phyloP scores from a whole-genome alignment of 1,140 invertebrate genomes.

The Bradysia coprophila region DNA sequence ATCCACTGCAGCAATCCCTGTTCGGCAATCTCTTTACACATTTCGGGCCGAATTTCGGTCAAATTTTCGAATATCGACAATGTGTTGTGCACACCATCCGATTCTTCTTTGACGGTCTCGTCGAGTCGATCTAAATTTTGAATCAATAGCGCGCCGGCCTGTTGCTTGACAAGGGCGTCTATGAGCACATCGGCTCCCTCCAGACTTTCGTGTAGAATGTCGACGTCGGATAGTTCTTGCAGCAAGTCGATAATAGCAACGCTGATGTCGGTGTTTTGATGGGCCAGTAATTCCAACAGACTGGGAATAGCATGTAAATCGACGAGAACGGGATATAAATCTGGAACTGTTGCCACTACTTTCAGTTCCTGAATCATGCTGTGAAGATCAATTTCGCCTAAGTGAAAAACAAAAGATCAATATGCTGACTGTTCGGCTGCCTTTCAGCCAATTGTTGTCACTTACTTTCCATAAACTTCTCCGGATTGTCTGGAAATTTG shows the following conservation, averaged over 20 bases:
- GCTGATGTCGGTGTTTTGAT: slow-evolving; percentile 92
- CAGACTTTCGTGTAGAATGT: slow-evolving; percentile 80
- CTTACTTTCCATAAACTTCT: slow-evolving; percentile 99
- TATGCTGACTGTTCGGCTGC: too few relatives aligned
- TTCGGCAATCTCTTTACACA: slow-evolving; percentile 64
- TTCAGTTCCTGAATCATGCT: slow-evolving; percentile 86
- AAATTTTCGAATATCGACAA: slow-evolving; percentile 83
- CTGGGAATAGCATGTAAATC: slow-evolving; percentile 77
- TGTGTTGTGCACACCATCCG: slow-evolving; percentile 91
- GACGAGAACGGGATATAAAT: slow-evolving; percentile 83
- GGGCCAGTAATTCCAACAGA: slow-evolving; percentile 79
- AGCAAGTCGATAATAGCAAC: slow-evolving; percentile 64
- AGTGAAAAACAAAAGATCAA: too few relatives aligned
- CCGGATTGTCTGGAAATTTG: slow-evolving; percentile 92
- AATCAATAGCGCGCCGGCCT: slow-evolving; percentile 78
- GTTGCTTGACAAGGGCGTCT: slow-evolving; percentile 64
- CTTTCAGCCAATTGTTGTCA: too few relatives aligned
- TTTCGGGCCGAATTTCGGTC: slow-evolving; percentile 73
- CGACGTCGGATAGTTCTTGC: slow-evolving; percentile 91
- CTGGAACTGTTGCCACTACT: slow-evolving; percentile 84
- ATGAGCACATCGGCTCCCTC: slow-evolving; percentile 63
- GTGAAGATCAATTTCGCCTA: slow-evolving; percentile 91
- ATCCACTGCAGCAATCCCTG: slow-evolving; percentile 88
- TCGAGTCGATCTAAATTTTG: slow-evolving; percentile 89
- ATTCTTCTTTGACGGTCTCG: slow-evolving; percentile 85